Evolutionary conservation across 2,113 vertebrate species (phyloP).

Genomic region (Bathybates hornii): DNA sequence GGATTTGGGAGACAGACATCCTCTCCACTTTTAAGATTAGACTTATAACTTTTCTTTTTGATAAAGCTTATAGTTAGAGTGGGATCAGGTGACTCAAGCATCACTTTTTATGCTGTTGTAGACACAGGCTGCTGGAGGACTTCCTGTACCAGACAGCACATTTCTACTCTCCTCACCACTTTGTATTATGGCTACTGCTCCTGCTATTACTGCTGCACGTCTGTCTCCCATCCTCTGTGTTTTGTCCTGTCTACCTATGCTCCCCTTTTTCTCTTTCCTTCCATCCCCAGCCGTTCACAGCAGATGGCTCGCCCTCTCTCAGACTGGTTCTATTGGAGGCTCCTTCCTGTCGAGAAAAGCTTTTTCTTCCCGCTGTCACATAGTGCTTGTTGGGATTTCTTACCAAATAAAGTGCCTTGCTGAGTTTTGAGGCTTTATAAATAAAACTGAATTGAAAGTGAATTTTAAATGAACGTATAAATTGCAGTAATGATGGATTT

Average conservation of each 20-base stretch:
- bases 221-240: neutral
- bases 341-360: neutral
- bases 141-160: neutral
- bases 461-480: neutral
- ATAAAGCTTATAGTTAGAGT: neutral
- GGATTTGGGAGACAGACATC: neutral
- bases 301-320: neutral
- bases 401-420: neutral
- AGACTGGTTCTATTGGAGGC: neutral
- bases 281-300: neutral
- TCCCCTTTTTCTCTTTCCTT: neutral
- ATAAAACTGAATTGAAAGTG: neutral
- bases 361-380: neutral
- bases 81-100: neutral
- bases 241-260: neutral
- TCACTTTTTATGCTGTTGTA: neutral
- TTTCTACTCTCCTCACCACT: neutral
- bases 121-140: neutral
- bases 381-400: neutral
- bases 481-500: neutral
- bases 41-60: neutral
- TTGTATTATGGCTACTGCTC: neutral
- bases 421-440: neutral
- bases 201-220: neutral
- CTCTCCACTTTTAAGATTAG: neutral